phyloP scores from a whole-genome alignment of 2,888 invertebrate species.

The Nyleta sp. region DNA sequence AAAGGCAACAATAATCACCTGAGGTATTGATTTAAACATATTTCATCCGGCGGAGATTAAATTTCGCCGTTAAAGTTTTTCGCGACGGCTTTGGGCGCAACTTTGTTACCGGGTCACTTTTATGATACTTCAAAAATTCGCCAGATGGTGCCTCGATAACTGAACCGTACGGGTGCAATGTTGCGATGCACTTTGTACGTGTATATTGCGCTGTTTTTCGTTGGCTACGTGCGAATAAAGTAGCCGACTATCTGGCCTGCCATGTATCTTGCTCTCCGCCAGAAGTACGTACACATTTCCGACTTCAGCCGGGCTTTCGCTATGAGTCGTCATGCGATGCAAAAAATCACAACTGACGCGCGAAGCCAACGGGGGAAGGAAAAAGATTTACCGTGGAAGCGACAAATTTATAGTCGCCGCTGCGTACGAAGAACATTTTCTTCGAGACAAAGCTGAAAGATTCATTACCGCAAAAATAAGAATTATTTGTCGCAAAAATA shows the following conservation, averaged over 20 bases:
- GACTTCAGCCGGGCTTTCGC: constrained; percentile 32
- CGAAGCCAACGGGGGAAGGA: not conserved
- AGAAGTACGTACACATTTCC: constrained; percentile 46
- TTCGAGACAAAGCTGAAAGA: constrained; percentile 37
- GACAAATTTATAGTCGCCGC: constrained; percentile 42
- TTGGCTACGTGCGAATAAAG: constrained; percentile 46
- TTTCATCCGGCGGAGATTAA: constrained; percentile 11
- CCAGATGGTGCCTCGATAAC: constrained; percentile 48
- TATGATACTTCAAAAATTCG: constrained; percentile 35
- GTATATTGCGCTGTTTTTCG: constrained; percentile 35
- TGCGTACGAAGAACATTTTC: constrained; percentile 37
- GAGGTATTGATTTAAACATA: too few species aligned
- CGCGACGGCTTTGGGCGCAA: constrained; percentile 2
- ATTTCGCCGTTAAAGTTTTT: constrained; percentile 11
- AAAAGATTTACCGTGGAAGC: constrained; percentile 35
- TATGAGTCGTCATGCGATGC: constrained; percentile 45
- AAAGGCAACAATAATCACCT: too few species aligned
- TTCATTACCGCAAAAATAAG: constrained; percentile 41
- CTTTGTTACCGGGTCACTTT: constrained; percentile 14
- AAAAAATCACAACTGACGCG: constrained; percentile 47
- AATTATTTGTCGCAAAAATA: constrained; percentile 34
- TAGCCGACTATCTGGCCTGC: constrained; percentile 40
- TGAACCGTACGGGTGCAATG: constrained; percentile 27
- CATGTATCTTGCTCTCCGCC: constrained; percentile 47
- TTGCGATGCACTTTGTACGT: constrained; percentile 25